phyloP scores from a whole-genome alignment of 2,797 vertebrate genomes.

The Characodon lateralis region DNA sequence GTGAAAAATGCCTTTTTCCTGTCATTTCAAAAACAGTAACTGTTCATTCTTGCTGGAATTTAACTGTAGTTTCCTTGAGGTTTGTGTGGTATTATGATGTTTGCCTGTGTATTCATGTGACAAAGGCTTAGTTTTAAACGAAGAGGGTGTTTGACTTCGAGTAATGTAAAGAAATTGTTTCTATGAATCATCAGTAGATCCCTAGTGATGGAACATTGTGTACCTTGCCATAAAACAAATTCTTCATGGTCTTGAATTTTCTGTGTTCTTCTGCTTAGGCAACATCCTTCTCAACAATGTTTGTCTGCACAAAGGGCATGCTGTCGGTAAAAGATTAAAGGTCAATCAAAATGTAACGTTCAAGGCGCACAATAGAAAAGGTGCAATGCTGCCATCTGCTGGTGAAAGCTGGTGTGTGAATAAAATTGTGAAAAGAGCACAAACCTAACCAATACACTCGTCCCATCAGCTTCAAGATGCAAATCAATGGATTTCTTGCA shows the following conservation, averaged over 20 bases:
- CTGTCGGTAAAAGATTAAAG: conserved; percentile 24
- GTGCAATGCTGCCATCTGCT: conserved; percentile 62
- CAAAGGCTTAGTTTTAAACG: conserved; percentile 1
- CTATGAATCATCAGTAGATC: conserved; percentile 1
- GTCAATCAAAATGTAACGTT: background rate
- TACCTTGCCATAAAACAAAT: conserved; percentile 2
- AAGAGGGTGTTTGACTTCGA: conserved; percentile 27
- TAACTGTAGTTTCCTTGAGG: conserved; percentile 20
- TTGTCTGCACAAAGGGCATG: conserved; percentile 30
- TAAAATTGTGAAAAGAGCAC: background rate
- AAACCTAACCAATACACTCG: background rate
- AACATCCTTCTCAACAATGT: conserved; percentile 4
- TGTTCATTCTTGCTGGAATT: conserved; percentile 9
- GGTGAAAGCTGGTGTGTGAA: conserved; percentile 7
- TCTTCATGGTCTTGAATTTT: background rate
- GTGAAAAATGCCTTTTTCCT: conserved; percentile 61
- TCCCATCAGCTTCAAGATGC: no score
- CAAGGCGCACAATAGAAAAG: background rate
- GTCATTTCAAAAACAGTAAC: conserved; percentile 39
- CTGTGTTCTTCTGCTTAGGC: conserved; percentile 21
- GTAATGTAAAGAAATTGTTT: conserved; percentile 45
- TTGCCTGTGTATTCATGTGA: conserved; percentile 39
- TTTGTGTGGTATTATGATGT: conserved; percentile 32
- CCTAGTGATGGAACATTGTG: background rate
- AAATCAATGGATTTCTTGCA: background rate